Conservation (phyloP, 2,113 vertebrate genomes). For the Tupaia tana region DNA sequence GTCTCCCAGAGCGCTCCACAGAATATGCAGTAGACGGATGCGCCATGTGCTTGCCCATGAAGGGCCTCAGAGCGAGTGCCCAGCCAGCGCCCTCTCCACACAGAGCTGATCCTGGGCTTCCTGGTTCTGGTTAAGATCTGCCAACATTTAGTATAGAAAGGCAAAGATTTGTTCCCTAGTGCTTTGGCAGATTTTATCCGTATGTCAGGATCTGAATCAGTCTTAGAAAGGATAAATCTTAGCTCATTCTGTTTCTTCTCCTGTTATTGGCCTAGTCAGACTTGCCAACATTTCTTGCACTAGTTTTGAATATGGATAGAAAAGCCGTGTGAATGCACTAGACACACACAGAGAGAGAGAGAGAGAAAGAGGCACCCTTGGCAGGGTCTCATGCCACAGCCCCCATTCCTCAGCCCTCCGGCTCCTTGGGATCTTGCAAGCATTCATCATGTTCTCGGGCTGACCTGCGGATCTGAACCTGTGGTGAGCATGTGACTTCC, state of each 20-base stretch:
- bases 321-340: no score
- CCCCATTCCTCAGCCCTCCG: background rate
- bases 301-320: background rate
- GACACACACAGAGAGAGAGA: no score
- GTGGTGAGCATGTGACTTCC: no score
- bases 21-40: no score
- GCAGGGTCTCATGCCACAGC: no score
- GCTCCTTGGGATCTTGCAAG: background rate
- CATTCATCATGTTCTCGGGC: background rate
- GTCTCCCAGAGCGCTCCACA: background rate
- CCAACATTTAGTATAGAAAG: background rate
- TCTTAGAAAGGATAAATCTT: background rate
- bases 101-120: background rate
- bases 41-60: accelerated
- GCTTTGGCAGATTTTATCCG: background rate
- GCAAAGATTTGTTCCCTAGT: background rate
- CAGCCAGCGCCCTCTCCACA: background rate
- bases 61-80: background rate
- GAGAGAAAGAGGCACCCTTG: no score
- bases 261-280: background rate
- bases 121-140: background rate
- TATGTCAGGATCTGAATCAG: background rate
- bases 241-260: background rate
- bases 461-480: no score
- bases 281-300: background rate